These are phyloP conservation scores for Halictus quadricinctus DNA, from an alignment of 2,888 invertebrate species.

Conservation along the genomic window DNA sequence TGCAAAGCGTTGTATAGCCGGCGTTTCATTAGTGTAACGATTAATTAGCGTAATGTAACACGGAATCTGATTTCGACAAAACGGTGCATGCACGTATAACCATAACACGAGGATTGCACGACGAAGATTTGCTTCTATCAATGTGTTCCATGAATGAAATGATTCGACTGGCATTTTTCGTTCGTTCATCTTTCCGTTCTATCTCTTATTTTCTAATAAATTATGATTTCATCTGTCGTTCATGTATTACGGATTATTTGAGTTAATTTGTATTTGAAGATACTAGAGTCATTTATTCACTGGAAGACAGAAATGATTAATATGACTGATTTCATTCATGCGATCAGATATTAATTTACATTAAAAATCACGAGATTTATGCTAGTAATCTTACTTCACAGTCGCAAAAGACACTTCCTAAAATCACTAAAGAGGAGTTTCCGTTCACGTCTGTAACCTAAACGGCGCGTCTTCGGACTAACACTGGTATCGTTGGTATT, in stretches of 20 bases:
- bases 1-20: neutral
- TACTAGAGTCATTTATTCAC: neutral
- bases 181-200: neutral
- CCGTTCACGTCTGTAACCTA: neutral
- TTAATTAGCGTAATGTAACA: neutral
- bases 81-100: neutral
- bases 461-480: neutral
- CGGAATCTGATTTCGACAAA: neutral
- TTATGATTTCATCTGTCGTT: neutral
- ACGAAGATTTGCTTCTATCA: neutral
- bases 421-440: neutral
- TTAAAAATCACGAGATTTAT: neutral
- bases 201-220: neutral
- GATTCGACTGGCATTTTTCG: too few relatives aligned
- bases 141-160: neutral
- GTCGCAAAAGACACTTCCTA: neutral
- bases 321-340: neutral
- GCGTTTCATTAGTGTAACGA: neutral
- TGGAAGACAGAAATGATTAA: too few relatives aligned
- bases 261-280: neutral
- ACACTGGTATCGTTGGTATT: constrained; percentile 7
- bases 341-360: neutral
- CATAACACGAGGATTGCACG: neutral
- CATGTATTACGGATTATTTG: neutral
- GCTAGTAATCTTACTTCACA: neutral